A percentile compares a stretch with the other conserved stretches of the same genome.
These are phyloP conservation scores for Gnathonemus longibarbis DNA, from an alignment of 2,113 vertebrate species.

Conservation along the genomic window DNA sequence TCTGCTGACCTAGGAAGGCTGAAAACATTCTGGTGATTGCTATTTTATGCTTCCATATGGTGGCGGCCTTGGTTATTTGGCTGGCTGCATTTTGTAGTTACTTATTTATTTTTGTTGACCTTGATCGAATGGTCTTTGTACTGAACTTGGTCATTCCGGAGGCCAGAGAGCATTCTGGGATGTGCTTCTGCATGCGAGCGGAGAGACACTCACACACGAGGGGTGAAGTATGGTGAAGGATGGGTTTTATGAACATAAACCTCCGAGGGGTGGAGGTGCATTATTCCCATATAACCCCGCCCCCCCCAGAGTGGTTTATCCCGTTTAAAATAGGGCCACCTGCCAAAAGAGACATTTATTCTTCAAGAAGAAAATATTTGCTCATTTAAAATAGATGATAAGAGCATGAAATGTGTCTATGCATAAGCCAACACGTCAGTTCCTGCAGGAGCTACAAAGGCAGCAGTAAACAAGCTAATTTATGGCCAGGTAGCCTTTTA, in stretches of 20 bases:
- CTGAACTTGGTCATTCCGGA: not conserved
- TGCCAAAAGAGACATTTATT: conserved; percentile 7
- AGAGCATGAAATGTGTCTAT: not conserved
- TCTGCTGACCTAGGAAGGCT: not conserved
- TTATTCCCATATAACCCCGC: not conserved
- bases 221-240: not conserved
- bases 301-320: not conserved
- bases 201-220: not conserved
- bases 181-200: not conserved
- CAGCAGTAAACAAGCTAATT: not conserved
- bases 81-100: not conserved
- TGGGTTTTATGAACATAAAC: not conserved
- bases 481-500: not conserved
- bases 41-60: not conserved
- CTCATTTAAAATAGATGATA: conserved; percentile 8
- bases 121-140: not conserved
- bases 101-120: not conserved
- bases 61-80: not conserved
- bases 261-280: not conserved
- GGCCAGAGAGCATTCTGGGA: not conserved
- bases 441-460: not conserved
- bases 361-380: not conserved
- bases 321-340: not conserved
- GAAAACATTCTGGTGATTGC: not conserved
- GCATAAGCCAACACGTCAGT: not conserved